phyloP scores from a whole-genome alignment of 2,113 vertebrate genomes.

The Propithecus coquereli region DNA sequence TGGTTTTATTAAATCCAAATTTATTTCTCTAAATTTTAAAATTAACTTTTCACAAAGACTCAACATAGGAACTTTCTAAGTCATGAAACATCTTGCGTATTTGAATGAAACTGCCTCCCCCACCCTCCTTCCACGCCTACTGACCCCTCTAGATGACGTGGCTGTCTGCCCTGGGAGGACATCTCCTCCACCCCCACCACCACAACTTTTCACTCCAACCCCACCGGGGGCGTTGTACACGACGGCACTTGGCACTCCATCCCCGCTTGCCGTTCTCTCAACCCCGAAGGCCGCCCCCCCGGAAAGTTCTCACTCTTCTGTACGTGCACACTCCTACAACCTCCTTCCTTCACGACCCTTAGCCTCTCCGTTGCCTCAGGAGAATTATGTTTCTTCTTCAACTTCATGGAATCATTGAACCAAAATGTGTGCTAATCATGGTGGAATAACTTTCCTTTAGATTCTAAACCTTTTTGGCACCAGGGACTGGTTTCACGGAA shows the following conservation, averaged over 20 bases:
- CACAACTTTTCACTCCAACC: neutral
- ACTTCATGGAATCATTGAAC: neutral
- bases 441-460: neutral
- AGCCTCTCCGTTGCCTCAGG: neutral
- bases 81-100: neutral
- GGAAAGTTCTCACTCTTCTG: neutral
- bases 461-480: no score
- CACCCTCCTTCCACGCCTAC: no score
- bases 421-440: neutral
- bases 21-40: neutral
- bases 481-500: no score
- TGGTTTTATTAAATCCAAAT: neutral
- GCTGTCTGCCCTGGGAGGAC: neutral
- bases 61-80: neutral
- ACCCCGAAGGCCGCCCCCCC: neutral
- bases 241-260: no score
- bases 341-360: neutral
- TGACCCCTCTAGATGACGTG: neutral
- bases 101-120: neutral
- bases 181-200: no score
- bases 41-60: neutral
- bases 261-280: neutral
- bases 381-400: neutral
- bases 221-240: fast-evolving
- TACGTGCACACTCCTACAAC: neutral